Evolutionary conservation across 2,797 vertebrate species (phyloP).

Genomic region (Pseudopleuronectes americanus): DNA sequence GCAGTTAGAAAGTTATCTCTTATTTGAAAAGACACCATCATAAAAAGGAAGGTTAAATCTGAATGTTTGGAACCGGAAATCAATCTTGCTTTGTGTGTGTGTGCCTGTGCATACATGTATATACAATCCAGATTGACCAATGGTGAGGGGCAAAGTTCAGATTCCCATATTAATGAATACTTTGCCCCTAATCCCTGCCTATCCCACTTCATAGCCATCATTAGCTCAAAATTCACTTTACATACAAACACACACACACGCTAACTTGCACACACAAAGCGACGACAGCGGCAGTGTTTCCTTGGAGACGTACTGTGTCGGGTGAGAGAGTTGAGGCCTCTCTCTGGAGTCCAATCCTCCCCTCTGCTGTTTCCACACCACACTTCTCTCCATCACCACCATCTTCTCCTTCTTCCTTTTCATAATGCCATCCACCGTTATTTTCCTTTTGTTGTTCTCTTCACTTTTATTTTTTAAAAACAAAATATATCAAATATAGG

Average conservation of each 20-base stretch:
- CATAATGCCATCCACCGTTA: conserved; percentile 59
- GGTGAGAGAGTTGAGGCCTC: conserved; percentile 45
- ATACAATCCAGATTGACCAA: conserved; percentile 9
- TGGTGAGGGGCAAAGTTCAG: conserved; percentile 47
- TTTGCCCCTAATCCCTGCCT: conserved; percentile 37
- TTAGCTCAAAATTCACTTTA: conserved; percentile 45
- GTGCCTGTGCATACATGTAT: neutral
- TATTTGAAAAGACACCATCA: conserved; percentile 14
- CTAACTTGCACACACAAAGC: conserved; percentile 30
- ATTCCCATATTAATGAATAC: conserved; percentile 45
- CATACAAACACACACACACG: neutral
- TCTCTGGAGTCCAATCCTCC: conserved; percentile 58
- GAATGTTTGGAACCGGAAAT: conserved; percentile 18
- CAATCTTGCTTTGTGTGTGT: conserved; percentile 1
- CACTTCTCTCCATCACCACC: conserved; percentile 52
- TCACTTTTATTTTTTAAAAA: conserved; percentile 62
- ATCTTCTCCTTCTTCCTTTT: conserved; percentile 48
- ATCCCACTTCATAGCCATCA: conserved; percentile 51
- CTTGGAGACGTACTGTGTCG: conserved; percentile 58
- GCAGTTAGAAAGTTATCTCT: conserved; percentile 17
- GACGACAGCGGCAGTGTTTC: conserved; percentile 40
- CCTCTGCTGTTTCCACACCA: conserved; percentile 47
- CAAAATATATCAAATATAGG: conserved; percentile 87
- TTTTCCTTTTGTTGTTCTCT: conserved; percentile 61
- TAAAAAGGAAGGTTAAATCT: conserved; percentile 1